Conservation (phyloP, 92 coral and sea anemone species). For the Parazoanthus atlanticus region DNA sequence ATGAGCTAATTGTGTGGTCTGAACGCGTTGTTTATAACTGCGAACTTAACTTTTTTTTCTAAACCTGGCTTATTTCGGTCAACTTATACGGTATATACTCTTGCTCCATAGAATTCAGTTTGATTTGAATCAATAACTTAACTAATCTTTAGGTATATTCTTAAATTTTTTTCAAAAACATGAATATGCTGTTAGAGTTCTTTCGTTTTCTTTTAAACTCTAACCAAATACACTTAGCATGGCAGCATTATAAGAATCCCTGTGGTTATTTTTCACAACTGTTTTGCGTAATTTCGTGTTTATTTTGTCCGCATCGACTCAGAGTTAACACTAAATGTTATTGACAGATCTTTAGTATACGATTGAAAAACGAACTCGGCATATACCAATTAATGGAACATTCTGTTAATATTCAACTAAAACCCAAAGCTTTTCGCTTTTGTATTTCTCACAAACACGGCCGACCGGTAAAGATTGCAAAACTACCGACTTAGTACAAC, state of each 20-base stretch:
- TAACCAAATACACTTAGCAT: slow-evolving; percentile 16
- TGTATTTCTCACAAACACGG: background rate
- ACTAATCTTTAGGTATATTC: background rate
- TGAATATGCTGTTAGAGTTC: too few relatives aligned
- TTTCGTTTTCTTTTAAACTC: background rate
- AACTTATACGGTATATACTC: too few relatives aligned
- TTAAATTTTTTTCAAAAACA: too few relatives aligned
- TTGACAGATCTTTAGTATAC: slow-evolving; percentile 31
- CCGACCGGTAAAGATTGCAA: background rate
- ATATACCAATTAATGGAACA: slow-evolving; percentile 6
- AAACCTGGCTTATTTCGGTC: background rate
- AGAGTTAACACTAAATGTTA: background rate
- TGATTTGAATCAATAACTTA: background rate
- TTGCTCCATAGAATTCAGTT: background rate
- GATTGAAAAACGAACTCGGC: slow-evolving; percentile 34
- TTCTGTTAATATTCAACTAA: slow-evolving; percentile 27
- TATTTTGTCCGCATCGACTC: background rate
- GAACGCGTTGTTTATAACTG: slow-evolving; percentile 22
- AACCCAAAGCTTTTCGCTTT: background rate
- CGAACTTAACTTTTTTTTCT: background rate
- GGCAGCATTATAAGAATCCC: background rate
- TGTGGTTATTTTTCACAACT: slow-evolving; percentile 3
- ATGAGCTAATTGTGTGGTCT: slow-evolving; percentile 26
- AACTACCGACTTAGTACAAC: background rate
- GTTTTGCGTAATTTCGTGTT: background rate